A percentile compares a stretch with the other conserved stretches of the same genome.
These are phyloP conservation scores for Sminthurinus aureus DNA, from an alignment of 2,888 invertebrate species.

Conservation along the genomic window DNA sequence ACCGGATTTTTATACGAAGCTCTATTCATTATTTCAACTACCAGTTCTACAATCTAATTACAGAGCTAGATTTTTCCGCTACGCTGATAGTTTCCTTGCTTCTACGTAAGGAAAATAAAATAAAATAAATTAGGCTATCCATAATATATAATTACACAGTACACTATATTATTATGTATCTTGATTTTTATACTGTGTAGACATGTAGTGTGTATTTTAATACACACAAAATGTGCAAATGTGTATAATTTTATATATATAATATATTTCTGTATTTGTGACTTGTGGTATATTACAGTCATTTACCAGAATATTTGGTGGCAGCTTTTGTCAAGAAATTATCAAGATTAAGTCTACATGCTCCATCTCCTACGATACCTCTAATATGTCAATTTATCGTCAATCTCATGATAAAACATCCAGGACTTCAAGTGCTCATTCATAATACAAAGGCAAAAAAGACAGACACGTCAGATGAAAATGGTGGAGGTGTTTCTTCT, in stretches of 20 bases:
- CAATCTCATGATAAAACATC: conserved; percentile 86
- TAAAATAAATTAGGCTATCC: too few relatives aligned
- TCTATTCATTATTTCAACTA: conserved; percentile 94
- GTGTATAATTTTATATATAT: neutral
- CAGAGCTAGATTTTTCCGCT: conserved; percentile 84
- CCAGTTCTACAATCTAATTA: conserved; percentile 90
- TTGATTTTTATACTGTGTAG: neutral
- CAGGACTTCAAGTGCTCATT: conserved; percentile 69
- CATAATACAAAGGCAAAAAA: conserved; percentile 52
- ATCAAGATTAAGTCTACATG: conserved; percentile 81
- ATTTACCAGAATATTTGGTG: conserved; percentile 87
- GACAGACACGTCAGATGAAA: conserved; percentile 55
- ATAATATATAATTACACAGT: too few relatives aligned
- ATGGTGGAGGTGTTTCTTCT: conserved; percentile 48
- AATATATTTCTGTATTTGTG: neutral
- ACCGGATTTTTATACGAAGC: conserved; percentile 91
- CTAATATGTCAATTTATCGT: conserved; percentile 82
- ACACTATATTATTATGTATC: too few relatives aligned
- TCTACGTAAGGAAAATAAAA: conserved; percentile 75
- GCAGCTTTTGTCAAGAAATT: conserved; percentile 93
- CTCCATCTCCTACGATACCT: conserved; percentile 80
- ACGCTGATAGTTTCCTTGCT: conserved; percentile 88
- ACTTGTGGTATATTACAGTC: conserved; percentile 67
- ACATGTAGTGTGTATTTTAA: neutral
- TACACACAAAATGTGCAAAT: neutral